These are phyloP conservation scores for Hirundichthys speculiger DNA, from an alignment of 2,113 vertebrate species.

Conservation along the genomic window DNA sequence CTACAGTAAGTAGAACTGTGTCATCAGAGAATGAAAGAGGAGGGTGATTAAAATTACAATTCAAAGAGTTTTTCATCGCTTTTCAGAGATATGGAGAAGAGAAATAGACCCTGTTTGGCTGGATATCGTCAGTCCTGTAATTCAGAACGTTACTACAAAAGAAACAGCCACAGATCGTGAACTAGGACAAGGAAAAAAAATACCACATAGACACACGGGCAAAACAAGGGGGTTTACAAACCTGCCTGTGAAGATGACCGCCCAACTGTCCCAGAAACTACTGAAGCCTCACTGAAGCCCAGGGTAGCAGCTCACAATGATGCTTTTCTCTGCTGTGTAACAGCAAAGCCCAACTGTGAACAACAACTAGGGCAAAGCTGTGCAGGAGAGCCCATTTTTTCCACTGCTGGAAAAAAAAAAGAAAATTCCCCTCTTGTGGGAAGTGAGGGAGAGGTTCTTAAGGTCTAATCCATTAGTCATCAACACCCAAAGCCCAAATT, in stretches of 20 bases:
- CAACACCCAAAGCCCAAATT: constrained; percentile 40
- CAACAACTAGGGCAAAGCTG: constrained; percentile 31
- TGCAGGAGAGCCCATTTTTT: constrained; percentile 15
- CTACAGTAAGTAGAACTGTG: constrained; percentile 36
- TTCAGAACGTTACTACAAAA: constrained; percentile 54
- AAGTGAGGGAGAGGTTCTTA: constrained; percentile 33
- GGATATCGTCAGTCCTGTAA: constrained; percentile 29
- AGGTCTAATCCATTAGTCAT: constrained; percentile 61
- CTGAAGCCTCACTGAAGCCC: constrained; percentile 66
- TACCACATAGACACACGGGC: constrained; percentile 24
- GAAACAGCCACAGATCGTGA: constrained; percentile 55
- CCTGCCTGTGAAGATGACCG: constrained; percentile 59
- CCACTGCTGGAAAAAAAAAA: constrained; percentile 40
- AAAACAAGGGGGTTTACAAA: constrained; percentile 63
- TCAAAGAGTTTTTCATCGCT: constrained; percentile 11
- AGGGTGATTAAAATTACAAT: constrained; percentile 36
- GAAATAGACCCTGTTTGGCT: constrained; percentile 42
- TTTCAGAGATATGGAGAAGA: constrained; percentile 39
- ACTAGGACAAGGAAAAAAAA: constrained; percentile 63
- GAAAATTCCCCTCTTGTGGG: constrained; percentile 57
- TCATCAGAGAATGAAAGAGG: constrained; percentile 15
- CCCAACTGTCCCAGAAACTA: constrained; percentile 73
- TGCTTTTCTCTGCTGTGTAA: constrained; percentile 49
- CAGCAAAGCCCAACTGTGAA: constrained; percentile 38
- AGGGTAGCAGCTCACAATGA: constrained; percentile 56